These are phyloP conservation scores for Mormyrops boulengeri DNA, from an alignment of 2,797 vertebrate genomes.

Conservation along the genomic window DNA sequence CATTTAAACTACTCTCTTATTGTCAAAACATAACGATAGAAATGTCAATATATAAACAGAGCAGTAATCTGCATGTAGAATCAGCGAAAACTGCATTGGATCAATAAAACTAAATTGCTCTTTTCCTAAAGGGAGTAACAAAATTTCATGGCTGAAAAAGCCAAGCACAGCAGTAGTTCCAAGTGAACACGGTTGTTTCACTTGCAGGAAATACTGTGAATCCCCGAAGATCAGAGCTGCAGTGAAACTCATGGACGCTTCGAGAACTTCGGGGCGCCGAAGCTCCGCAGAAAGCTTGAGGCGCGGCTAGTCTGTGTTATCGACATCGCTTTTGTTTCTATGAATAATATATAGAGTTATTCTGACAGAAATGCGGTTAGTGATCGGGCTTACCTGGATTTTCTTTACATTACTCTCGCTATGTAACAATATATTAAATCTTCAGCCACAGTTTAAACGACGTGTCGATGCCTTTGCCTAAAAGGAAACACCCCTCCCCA, in stretches of 20 bases:
- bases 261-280: neutral
- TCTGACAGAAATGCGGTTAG: neutral
- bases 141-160: neutral
- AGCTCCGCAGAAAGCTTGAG: neutral
- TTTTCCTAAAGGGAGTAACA: neutral
- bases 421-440: neutral
- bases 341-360: neutral
- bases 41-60: neutral
- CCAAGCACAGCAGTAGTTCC: neutral
- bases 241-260: neutral
- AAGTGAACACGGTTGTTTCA: neutral
- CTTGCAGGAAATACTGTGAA: neutral
- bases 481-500: neutral
- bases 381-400: constrained; percentile 7
- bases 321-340: neutral
- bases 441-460: neutral
- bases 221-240: neutral
- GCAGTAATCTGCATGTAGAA: neutral
- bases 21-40: neutral
- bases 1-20: neutral
- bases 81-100: neutral
- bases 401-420: neutral
- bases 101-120: neutral
- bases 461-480: neutral
- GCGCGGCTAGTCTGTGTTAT: neutral